Evolutionary conservation across 92 coral and sea anemone genomes (phyloP).

Genomic region (Zoanthus solanderi): DNA sequence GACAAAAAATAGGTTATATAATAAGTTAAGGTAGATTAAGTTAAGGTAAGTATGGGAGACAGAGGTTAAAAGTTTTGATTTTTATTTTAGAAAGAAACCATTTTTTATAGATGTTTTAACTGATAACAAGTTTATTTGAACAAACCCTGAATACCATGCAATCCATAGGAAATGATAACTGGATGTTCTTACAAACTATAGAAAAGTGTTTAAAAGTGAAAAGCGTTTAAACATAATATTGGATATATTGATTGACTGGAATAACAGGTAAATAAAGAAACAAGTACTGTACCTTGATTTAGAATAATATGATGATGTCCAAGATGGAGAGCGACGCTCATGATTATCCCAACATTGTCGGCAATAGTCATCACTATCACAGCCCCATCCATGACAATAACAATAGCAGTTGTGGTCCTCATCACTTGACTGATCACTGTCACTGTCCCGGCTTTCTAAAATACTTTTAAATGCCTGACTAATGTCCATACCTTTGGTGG

Average conservation of each 20-base stretch:
- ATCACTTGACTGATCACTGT: slow-evolving; percentile 54
- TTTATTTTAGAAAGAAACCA: too few relatives aligned
- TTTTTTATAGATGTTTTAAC: too few relatives aligned
- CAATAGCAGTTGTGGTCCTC: slow-evolving; percentile 41
- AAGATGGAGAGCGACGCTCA: background rate
- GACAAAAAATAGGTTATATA: background rate
- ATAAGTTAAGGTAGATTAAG: background rate
- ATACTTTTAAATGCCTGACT: slow-evolving; percentile 42
- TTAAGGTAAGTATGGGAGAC: too few relatives aligned
- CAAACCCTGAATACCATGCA: background rate
- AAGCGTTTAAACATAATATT: too few relatives aligned
- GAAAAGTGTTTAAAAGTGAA: too few relatives aligned
- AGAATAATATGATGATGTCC: background rate
- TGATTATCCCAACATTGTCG: slow-evolving; percentile 13
- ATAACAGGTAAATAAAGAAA: background rate
- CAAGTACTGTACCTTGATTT: slow-evolving; percentile 13
- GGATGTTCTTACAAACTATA: too few relatives aligned
- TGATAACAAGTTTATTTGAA: too few relatives aligned
- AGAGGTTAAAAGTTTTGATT: too few relatives aligned
- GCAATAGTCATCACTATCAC: slow-evolving; percentile 6
- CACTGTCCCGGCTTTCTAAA: slow-evolving; percentile 13
- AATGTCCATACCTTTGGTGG: slow-evolving; percentile 47
- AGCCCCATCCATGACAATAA: background rate
- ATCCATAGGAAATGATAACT: background rate
- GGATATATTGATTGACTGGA: background rate